phyloP scores from a whole-genome alignment of 1,140 invertebrate species.

The Bombus affinis region DNA sequence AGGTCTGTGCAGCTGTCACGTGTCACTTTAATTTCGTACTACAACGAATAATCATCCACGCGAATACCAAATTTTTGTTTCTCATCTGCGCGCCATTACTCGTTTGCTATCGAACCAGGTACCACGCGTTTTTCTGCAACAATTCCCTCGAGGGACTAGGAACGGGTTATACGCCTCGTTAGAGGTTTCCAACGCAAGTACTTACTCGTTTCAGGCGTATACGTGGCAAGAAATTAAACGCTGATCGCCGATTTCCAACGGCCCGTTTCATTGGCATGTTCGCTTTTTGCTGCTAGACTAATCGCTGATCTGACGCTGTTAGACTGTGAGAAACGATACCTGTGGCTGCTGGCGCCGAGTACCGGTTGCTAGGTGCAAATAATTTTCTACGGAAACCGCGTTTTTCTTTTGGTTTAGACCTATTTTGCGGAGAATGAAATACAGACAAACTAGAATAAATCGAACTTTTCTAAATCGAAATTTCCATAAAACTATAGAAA shows the following conservation, averaged over 20 bases:
- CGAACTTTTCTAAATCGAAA: too few relatives aligned
- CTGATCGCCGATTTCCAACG: not conserved
- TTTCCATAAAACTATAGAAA: too few relatives aligned
- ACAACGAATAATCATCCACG: not conserved
- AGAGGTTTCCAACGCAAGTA: not conserved
- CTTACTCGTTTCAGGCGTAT: not conserved
- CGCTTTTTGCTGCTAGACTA: conserved; percentile 7
- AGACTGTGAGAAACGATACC: not conserved
- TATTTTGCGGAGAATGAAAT: too few relatives aligned
- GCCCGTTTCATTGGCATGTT: not conserved
- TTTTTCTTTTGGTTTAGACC: not conserved
- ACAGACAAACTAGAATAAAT: too few relatives aligned
- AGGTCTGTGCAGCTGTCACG: not conserved
- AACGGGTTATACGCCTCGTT: not conserved
- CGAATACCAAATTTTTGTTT: not conserved
- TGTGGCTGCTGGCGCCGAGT: not conserved
- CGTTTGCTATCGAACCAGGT: not conserved
- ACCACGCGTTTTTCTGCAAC: not conserved
- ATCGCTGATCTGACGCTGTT: not conserved
- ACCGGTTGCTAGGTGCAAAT: conserved; percentile 16
- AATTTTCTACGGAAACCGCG: not conserved
- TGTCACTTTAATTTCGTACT: conserved; percentile 3
- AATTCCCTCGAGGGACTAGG: not conserved
- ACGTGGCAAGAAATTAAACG: conserved; percentile 5
- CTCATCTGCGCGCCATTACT: not conserved